Base-by-base conservation (phyloP, 2,113 vertebrate genomes). In the Cyprinus carpio region DNA sequence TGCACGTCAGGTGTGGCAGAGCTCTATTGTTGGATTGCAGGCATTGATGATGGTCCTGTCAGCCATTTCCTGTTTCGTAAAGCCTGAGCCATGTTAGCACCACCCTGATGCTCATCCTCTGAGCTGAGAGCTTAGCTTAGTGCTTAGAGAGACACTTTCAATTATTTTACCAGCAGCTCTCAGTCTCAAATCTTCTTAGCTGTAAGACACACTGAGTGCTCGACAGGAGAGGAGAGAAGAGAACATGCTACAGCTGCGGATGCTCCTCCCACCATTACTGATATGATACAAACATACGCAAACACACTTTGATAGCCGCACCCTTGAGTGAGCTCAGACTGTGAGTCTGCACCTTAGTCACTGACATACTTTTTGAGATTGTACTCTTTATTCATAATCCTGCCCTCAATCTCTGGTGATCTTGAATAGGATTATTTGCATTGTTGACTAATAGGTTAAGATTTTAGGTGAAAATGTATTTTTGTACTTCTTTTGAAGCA, bases 181-280 rank as follows among this genome's bases (percentile, higher is more conserved):
- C 78, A 0, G 15, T 84, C 88, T 90, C 84, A 90, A 93, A 93
- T 93, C 93, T 90, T 93, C 91, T 94, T 93, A 93, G 88, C 16
- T 69, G 86, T 88, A 91, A 91, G 89, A 92, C 89, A 91, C 75
- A 82, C 87, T 71, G 72, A 75, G 81, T 87, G 90, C 90, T 89
- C 79, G 83, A 83, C 84, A 29, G 81, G 87, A 49, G 51, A 84
- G 82, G 87, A 58, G 62, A 84, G 87, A 89, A 87, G 86, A 87
- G 86, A 89, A 89, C 85, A 85, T 84, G 54, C 89, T 92, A 90
- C 90, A 91, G 89, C 89, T 43, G 7, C 34, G 1, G 43, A 82
- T 69, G 62, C 80, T 69, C 27, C 18, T 1, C 64, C 80, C 64
- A 6, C 10, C 43, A 72, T 82, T 72, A 82, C 67, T 85, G 23